Conservation (phyloP, 1,140 invertebrate species). For the Drosophila obscura region DNA sequence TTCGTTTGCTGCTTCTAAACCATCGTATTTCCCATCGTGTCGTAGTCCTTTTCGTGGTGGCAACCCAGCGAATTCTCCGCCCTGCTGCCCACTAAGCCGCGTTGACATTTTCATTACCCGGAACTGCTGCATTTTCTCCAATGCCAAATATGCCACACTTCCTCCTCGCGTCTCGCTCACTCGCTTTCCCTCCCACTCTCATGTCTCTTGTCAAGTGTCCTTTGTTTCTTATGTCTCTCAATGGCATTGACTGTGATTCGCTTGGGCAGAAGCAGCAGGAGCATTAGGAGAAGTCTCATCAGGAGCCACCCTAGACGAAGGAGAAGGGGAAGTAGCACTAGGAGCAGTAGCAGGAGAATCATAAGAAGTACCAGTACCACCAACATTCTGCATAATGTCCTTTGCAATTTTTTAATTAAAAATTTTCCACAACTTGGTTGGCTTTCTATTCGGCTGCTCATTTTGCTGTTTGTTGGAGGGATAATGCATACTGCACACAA, state of each 20-base stretch:
- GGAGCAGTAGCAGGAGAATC: too few species aligned
- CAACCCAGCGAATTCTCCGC: too few species aligned
- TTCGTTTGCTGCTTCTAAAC: too few species aligned
- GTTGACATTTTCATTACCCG: constrained; percentile 75
- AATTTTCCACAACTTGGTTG: constrained; percentile 66
- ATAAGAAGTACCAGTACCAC: constrained; percentile 4
- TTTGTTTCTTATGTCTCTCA: constrained; percentile 44
- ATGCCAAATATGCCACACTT: constrained; percentile 6
- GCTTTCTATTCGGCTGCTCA: constrained; percentile 63
- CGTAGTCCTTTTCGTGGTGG: too few species aligned
- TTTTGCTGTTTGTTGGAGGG: constrained; percentile 51
- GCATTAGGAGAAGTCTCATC: constrained; percentile 1
- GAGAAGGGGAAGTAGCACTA: constrained; percentile 11
- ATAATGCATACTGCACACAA: constrained; percentile 52
- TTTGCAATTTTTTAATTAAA: constrained; percentile 79
- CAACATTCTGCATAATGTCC: constrained; percentile 58
- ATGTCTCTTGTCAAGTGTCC: constrained; percentile 48
- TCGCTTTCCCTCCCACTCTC: constrained; percentile 1
- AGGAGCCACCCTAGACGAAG: constrained; percentile 1
- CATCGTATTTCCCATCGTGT: too few species aligned
- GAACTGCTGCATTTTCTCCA: constrained; percentile 23
- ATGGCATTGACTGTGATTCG: constrained; percentile 57
- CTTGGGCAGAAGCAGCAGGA: constrained; percentile 27
- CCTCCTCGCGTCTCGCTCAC: background rate
- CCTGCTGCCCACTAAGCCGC: constrained; percentile 34